Conservation (phyloP, 2,797 vertebrate species). For the Aulostomus chinensis region DNA sequence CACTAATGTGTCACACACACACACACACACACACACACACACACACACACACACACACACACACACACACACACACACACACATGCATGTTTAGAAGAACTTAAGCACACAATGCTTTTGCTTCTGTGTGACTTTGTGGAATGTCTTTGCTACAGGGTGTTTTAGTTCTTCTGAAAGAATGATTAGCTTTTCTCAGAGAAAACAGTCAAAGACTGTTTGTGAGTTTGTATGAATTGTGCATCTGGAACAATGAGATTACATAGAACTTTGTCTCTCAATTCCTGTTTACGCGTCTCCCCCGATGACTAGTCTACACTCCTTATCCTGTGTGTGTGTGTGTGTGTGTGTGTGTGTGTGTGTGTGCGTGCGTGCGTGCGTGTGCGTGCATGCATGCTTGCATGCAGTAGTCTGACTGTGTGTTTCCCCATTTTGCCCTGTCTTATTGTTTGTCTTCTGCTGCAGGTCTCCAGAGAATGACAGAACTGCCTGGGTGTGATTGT, state of each 20-base stretch:
- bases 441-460: constrained; percentile 19
- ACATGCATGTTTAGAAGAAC: too few species aligned
- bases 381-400: constrained; percentile 22
- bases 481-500: constrained; percentile 1
- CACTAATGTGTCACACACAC: too few species aligned
- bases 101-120: constrained; percentile 1
- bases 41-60: too few species aligned
- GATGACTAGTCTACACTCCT: constrained; percentile 47
- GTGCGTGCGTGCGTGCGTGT: constrained; percentile 32
- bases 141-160: not conserved
- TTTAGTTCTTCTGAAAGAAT: not conserved
- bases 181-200: constrained; percentile 5
- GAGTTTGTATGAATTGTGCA: constrained; percentile 38
- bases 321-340: constrained; percentile 59
- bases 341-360: constrained; percentile 25
- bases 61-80: too few species aligned
- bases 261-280: constrained; percentile 69
- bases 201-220: constrained; percentile 9
- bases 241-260: constrained; percentile 75
- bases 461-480: constrained; percentile 28
- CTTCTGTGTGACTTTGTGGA: constrained; percentile 16
- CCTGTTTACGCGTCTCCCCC: constrained; percentile 67
- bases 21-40: too few species aligned
- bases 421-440: constrained; percentile 14
- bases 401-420: not conserved